Conservation (phyloP, 2,113 vertebrate species). For the Lipophrys pholis region DNA sequence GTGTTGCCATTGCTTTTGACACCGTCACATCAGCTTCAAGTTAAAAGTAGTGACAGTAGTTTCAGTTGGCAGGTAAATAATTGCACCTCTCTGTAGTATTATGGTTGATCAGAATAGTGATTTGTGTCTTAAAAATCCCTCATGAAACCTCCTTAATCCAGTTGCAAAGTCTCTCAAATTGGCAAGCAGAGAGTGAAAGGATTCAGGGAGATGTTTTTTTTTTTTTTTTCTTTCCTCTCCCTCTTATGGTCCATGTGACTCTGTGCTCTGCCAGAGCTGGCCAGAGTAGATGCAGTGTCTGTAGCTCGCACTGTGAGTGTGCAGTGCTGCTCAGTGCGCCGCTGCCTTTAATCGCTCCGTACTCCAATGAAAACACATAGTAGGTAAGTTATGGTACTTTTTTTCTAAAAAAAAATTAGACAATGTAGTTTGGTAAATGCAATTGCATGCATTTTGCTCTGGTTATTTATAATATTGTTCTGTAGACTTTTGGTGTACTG, state of each 20-base stretch:
- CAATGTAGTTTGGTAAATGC: background rate
- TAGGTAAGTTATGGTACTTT: slow-evolving; percentile 77
- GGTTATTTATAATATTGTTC: background rate
- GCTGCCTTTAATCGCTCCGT: slow-evolving; percentile 57
- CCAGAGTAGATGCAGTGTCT: slow-evolving; percentile 73
- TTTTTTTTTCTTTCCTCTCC: slow-evolving; percentile 53
- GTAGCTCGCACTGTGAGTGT: slow-evolving; percentile 67
- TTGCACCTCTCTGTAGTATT: background rate
- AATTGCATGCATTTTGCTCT: slow-evolving; percentile 17
- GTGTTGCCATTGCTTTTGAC: background rate
- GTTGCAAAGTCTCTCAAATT: slow-evolving; percentile 26
- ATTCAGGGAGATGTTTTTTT: slow-evolving; percentile 60
- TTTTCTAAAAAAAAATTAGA: background rate
- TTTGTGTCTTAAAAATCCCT: background rate
- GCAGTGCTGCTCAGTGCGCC: slow-evolving; percentile 73
- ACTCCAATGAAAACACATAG: slow-evolving; percentile 84
- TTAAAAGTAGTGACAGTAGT: background rate
- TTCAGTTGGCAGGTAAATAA: background rate
- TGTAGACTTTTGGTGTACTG: background rate
- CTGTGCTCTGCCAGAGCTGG: slow-evolving; percentile 70
- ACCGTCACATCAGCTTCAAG: background rate
- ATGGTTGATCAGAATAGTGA: background rate
- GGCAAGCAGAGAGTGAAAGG: slow-evolving; percentile 62
- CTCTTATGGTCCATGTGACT: slow-evolving; percentile 82
- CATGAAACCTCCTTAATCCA: background rate